Evolutionary conservation across 2,888 invertebrate species (phyloP).

Genomic region (Macrophya alboannulata): DNA sequence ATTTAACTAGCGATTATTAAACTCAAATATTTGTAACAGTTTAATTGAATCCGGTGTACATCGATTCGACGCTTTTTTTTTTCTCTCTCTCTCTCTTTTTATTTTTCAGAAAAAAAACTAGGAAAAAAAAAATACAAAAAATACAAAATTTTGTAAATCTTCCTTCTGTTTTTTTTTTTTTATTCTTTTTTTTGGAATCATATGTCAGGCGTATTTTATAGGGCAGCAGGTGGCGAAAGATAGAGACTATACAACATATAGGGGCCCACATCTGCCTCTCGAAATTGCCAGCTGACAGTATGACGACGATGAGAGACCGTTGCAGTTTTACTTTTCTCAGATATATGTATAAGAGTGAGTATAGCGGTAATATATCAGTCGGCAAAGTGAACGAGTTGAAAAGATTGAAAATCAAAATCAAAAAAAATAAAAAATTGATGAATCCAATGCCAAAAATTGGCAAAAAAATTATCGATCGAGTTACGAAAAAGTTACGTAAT

Average conservation of each 20-base stretch:
- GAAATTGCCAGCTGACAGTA: conserved; percentile 8
- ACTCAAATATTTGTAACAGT: neutral
- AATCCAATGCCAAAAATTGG: too few species aligned
- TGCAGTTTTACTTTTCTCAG: neutral
- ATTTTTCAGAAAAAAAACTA: neutral
- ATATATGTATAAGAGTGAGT: neutral
- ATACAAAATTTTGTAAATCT: neutral
- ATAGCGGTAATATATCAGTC: neutral
- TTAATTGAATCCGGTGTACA: neutral
- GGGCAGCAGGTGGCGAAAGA: neutral
- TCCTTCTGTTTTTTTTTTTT: too few species aligned
- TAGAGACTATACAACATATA: neutral
- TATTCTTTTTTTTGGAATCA: neutral
- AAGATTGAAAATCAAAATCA: neutral
- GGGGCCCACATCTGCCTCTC: neutral
- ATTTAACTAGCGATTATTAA: neutral
- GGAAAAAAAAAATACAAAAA: neutral
- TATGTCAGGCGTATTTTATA: neutral
- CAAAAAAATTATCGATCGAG: too few species aligned
- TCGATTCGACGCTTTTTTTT: neutral
- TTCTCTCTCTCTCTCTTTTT: neutral
- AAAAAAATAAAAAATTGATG: neutral
- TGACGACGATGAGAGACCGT: neutral
- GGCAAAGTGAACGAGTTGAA: neutral
- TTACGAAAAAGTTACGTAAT: neutral